These are phyloP conservation scores for Pelecanus crispus DNA, from an alignment of 2,113 vertebrate genomes.

Conservation along the genomic window DNA sequence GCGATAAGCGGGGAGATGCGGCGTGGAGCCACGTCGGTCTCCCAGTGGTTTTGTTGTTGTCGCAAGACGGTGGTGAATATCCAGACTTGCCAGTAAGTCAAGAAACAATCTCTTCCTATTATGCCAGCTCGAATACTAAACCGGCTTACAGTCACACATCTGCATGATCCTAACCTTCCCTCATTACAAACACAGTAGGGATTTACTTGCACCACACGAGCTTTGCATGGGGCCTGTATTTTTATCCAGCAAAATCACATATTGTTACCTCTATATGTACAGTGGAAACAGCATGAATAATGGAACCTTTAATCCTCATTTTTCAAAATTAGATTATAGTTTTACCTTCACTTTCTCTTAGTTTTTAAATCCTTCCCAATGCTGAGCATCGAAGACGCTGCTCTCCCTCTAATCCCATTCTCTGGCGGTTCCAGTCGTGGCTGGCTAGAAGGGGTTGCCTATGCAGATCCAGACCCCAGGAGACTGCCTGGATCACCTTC, in stretches of 20 bases:
- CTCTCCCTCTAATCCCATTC: slow-evolving; percentile 38
- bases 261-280: slow-evolving; percentile 69
- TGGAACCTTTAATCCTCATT: slow-evolving; percentile 76
- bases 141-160: slow-evolving; percentile 67
- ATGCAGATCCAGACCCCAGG: slow-evolving; percentile 32
- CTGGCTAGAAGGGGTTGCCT: slow-evolving; percentile 1
- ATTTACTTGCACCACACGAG: slow-evolving; percentile 61
- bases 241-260: slow-evolving; percentile 73
- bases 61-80: slow-evolving; percentile 31
- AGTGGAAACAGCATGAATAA: slow-evolving; percentile 71
- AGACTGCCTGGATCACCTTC: slow-evolving; percentile 60
- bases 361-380: slow-evolving; percentile 40
- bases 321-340: slow-evolving; percentile 75
- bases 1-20: slow-evolving; percentile 1
- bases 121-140: slow-evolving; percentile 62
- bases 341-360: slow-evolving; percentile 63
- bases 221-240: slow-evolving; percentile 68
- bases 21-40: background rate
- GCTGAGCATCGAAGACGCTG: background rate
- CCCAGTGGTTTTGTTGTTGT: slow-evolving; percentile 48
- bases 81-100: slow-evolving; percentile 58
- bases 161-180: slow-evolving; percentile 66
- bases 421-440: background rate
- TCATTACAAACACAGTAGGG: slow-evolving; percentile 71
- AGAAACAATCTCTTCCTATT: slow-evolving; percentile 73